phyloP scores from a whole-genome alignment of 2,797 vertebrate species.

The Triplophysa bombifrons region DNA sequence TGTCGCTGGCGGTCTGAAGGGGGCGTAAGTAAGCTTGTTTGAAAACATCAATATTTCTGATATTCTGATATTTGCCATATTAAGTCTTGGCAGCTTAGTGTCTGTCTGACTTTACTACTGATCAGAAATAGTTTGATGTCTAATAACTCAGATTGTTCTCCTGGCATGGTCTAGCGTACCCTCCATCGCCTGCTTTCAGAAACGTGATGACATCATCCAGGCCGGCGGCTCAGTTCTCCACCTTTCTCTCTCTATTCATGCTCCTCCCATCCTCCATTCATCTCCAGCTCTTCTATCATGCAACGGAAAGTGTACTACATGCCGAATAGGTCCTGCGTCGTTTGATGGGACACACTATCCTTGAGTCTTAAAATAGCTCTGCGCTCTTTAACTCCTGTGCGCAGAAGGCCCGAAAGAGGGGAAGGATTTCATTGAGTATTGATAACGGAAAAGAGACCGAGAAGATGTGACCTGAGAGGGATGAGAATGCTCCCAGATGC shows the following conservation, averaged over 20 bases:
- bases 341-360: slow-evolving; percentile 67
- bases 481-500: slow-evolving; percentile 34
- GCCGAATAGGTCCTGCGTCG: slow-evolving; percentile 61
- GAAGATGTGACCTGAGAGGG: slow-evolving; percentile 49
- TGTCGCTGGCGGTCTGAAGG: too few species aligned
- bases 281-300: slow-evolving; percentile 63
- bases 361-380: slow-evolving; percentile 70
- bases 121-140: not conserved
- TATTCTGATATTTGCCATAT: too few species aligned
- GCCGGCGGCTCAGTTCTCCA: slow-evolving; percentile 15
- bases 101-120: not conserved
- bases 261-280: not conserved
- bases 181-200: slow-evolving; percentile 56
- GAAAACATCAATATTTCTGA: too few species aligned
- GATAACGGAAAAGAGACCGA: slow-evolving; percentile 63
- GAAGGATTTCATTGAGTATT: slow-evolving; percentile 55
- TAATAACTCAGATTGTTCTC: not conserved
- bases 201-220: slow-evolving; percentile 61
- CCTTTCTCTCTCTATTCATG: slow-evolving; percentile 32
- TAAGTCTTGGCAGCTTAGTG: not conserved
- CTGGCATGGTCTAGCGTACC: slow-evolving; percentile 53
- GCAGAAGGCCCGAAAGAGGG: slow-evolving; percentile 53
- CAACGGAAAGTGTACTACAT: slow-evolving; percentile 65
- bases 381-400: slow-evolving; percentile 43
- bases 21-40: too few species aligned